Conservation (phyloP, 1,140 invertebrate species). For the Drosophila pseudoananassae region DNA sequence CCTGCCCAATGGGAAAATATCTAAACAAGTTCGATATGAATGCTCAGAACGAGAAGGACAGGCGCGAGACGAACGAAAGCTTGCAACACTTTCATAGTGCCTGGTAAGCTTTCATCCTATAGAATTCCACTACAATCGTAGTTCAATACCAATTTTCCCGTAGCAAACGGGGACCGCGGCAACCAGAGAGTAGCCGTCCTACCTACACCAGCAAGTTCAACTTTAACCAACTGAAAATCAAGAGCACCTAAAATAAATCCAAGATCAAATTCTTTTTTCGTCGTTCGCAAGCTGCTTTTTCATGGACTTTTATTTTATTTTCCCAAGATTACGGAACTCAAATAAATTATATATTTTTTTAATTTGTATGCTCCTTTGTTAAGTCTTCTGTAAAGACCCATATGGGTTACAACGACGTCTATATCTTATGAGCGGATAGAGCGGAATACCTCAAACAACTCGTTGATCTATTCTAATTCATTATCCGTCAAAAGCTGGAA, state of each 20-base stretch:
- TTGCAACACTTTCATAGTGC: constrained; percentile 45
- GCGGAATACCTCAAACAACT: too few species aligned
- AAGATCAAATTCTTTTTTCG: not conserved
- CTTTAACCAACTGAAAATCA: constrained; percentile 49
- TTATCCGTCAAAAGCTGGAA: too few species aligned
- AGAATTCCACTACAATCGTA: not conserved
- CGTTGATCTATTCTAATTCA: too few species aligned
- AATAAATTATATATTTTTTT: not conserved
- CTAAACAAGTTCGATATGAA: not conserved
- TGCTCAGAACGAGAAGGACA: not conserved
- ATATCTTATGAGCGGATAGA: too few species aligned
- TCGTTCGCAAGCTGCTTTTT: not conserved
- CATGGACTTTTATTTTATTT: not conserved
- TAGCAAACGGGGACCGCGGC: constrained; percentile 47
- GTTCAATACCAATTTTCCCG: not conserved
- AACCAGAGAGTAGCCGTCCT: constrained; percentile 13
- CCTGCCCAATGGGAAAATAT: not conserved
- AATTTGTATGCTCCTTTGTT: too few species aligned
- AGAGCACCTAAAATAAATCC: constrained; percentile 16
- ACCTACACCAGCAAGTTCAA: constrained; percentile 53
- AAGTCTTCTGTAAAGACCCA: too few species aligned
- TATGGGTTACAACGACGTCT: too few species aligned
- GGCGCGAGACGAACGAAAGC: not conserved
- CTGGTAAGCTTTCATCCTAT: constrained; percentile 35
- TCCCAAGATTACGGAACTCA: not conserved